Conservation (phyloP, 2,888 invertebrate genomes). For the Ormyrus nitidulus region DNA sequence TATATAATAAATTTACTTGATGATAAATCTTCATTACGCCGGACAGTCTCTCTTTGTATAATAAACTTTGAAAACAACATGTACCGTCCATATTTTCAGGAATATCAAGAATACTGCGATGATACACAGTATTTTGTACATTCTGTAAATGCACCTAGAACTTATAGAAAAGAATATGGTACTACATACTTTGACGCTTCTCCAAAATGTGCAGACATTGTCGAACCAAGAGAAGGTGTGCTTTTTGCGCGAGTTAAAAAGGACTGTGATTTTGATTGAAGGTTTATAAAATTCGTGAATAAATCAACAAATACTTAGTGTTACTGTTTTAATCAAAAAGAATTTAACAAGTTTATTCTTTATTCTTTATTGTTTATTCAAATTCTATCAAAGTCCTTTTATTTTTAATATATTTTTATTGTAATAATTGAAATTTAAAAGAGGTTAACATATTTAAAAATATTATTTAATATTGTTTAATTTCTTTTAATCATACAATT, state of each 20-base stretch:
- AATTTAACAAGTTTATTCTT: neutral
- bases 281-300: conserved; percentile 24
- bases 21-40: neutral
- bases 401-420: conserved; percentile 1
- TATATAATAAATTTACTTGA: conserved; percentile 8
- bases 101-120: conserved; percentile 48
- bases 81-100: conserved; percentile 62
- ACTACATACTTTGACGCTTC: conserved; percentile 61
- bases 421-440: neutral
- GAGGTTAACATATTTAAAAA: neutral
- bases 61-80: conserved; percentile 51
- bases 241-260: conserved; percentile 62
- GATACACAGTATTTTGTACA: conserved; percentile 32
- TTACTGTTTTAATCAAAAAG: neutral
- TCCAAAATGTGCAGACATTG: conserved; percentile 61
- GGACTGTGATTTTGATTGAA: conserved; percentile 52
- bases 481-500: neutral
- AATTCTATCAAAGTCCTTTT: conserved; percentile 7
- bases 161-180: conserved; percentile 60
- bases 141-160: conserved; percentile 37
- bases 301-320: conserved; percentile 17
- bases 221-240: conserved; percentile 62
- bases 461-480: neutral
- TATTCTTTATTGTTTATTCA: conserved; percentile 9
- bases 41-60: conserved; percentile 13